Evolutionary conservation across 2,888 invertebrate species (phyloP), one percentile per base, ranked within the genome.

Genomic region (Brenthis hecate): DNA sequence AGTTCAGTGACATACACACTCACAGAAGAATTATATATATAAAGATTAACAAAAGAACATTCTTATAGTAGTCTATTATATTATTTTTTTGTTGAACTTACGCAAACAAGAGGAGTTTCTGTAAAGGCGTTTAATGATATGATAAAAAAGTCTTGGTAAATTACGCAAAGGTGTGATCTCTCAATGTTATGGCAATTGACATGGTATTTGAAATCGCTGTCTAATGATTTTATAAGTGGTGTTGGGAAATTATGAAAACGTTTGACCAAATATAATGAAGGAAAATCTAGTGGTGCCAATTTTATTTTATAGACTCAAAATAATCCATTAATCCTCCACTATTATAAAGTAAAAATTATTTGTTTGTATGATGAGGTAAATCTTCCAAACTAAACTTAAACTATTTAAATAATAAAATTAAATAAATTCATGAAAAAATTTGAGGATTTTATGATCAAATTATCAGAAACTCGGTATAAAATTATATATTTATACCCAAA

Each of bases 161-260:
- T 62, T 62, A 53, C 62, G 53, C 53, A 62, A 62, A 61, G 19
- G 14, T 62, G 43, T 54, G 32, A 62, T 11, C 53, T 36, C 36
- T 53, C 62, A 62, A 36, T 36, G 16, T 32, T 36, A 62, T 14
- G 36, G 36, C 53, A 62, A 62, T 62, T 62, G 51, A 13, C 43
- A 53, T 43, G 53, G 62, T 6, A 32, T 62, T 53, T 43, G 53
- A 62, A 62, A 62, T 62, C 19, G 43, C 14, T 36, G 0, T 51
- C 53, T 62, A 62, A 62, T 54, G 62, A 19, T 62, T 62, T 62
- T 62, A 62, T 62, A 62, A 62, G 53, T 36, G 36, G 16, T 32
- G 14, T 62, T 62, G 19, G 13, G 62, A 36, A 62, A 62, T 28
- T 51, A 61, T 51, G 32, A 13, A 51, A n/a, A 56, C n/a, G 14